Base-by-base conservation (phyloP, 1,140 invertebrate species). In the Nasonia vitripennis region DNA sequence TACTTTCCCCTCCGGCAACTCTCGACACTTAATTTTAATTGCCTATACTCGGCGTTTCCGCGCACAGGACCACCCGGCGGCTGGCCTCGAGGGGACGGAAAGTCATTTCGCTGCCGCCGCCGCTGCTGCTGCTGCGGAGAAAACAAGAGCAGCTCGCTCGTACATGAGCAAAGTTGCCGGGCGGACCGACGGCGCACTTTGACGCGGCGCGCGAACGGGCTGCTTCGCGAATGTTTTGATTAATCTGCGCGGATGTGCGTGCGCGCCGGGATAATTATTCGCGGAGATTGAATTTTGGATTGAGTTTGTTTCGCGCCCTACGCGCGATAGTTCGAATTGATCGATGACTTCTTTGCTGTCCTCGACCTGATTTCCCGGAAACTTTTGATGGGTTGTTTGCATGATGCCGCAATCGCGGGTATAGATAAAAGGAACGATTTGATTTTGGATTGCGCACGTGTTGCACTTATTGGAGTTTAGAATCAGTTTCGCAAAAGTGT, bases 1-100 rank as follows among this genome's bases (percentile, higher is more conserved):
- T 14, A 20, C 17, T 62, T 62, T n/a, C 20, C 55, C 5, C 34
- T 37, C 3, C 17, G 7, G 55, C 7, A 62, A n/a, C 55, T 71
- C 55, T 71, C 17, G 5, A n/a, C 67, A 81, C 45, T 81, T 81
- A 74, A 81, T 81, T 81, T 74, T 74, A 81, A 81, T 81, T 81
- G 80, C 70, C 70, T 55, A 81, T 73, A 81, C 20, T 14, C 27
- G n/a, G n/a, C 51, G 34, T 45, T 51, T 27, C n/a, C 34, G 27
- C 12, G 48, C 48, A 23, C 23, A 81, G n/a, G 3, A 31, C 9
- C 27, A 70, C 9, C 41, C 11, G 6, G 68, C 9, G 68, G n/a
- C 68, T 10, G 27, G 51, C 45, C 68, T 81, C 70, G 2, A 45
- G 70, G 80, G 80, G 67, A 48, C 34, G 45, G 80, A 81, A 81